Percentiles rank a stretch among this genome's conserved stretches.
Conservation (phyloP, 2,113 vertebrate species). For the Diadophis punctatus region DNA sequence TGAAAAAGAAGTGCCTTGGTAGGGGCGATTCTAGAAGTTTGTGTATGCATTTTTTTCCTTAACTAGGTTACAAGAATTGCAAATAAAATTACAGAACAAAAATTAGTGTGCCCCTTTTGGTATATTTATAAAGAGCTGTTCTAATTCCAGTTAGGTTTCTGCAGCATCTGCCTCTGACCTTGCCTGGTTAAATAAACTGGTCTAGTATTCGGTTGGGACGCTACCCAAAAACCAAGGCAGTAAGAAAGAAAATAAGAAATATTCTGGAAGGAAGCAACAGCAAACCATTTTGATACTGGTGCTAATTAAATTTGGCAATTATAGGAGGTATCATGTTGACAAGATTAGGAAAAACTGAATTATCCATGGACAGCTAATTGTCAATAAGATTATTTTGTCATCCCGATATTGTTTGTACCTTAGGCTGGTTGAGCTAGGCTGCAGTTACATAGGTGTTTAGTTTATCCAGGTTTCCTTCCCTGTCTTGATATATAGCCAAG, state of each 20-base stretch:
- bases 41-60: background rate
- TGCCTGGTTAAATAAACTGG: background rate
- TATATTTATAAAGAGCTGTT: background rate
- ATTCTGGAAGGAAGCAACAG: background rate
- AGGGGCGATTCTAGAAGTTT: conserved; percentile 36
- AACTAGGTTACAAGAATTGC: background rate
- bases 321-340: background rate
- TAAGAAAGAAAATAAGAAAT: background rate
- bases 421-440: background rate
- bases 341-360: background rate
- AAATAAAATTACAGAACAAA: background rate
- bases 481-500: conserved; percentile 13
- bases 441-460: background rate
- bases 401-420: background rate
- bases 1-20: conserved; percentile 86
- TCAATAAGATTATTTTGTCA: background rate
- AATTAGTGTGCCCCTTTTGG: background rate
- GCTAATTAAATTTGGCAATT: background rate
- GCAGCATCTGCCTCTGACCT: background rate
- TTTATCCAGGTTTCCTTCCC: background rate
- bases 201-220: background rate
- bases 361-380: background rate
- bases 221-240: background rate
- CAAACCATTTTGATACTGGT: background rate
- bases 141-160: background rate